Evolutionary conservation across 2,888 invertebrate species (phyloP).

Genomic region (Lagria hirta): DNA sequence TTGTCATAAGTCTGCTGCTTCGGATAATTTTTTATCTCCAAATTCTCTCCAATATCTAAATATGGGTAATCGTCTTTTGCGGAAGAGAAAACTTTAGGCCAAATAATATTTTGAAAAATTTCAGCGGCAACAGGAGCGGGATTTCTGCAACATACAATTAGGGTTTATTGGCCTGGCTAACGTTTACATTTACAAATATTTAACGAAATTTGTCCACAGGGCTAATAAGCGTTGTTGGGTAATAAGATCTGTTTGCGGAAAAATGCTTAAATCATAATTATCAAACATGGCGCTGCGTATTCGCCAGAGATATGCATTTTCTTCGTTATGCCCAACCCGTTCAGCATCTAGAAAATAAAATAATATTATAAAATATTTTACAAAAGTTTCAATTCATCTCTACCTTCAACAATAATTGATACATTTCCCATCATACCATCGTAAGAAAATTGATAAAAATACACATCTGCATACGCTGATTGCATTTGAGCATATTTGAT

Average conservation of each 20-base stretch:
- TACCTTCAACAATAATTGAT: slow-evolving; percentile 12
- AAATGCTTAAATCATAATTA: slow-evolving; percentile 8
- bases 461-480: slow-evolving; percentile 6
- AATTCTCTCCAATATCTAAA: slow-evolving; percentile 33
- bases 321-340: slow-evolving; percentile 15
- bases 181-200: slow-evolving; percentile 5
- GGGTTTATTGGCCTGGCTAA: background rate
- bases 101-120: slow-evolving; percentile 27
- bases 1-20: slow-evolving; percentile 26
- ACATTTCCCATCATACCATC: slow-evolving; percentile 13
- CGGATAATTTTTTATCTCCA: slow-evolving; percentile 28
- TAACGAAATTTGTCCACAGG: slow-evolving; percentile 17
- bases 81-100: slow-evolving; percentile 25
- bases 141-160: slow-evolving; percentile 10
- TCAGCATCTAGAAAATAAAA: slow-evolving; percentile 6
- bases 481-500: slow-evolving; percentile 8
- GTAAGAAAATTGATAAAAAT: slow-evolving; percentile 16
- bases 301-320: slow-evolving; percentile 7
- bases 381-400: too few species aligned
- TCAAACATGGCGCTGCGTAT: slow-evolving; percentile 4
- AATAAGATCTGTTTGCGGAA: slow-evolving; percentile 9
- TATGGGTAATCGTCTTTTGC: slow-evolving; percentile 25
- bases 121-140: slow-evolving; percentile 11
- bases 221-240: slow-evolving; percentile 8
- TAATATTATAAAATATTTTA: background rate